These are phyloP conservation scores for Periplaneta americana DNA, from an alignment of 1,140 invertebrate species.

Conservation along the genomic window DNA sequence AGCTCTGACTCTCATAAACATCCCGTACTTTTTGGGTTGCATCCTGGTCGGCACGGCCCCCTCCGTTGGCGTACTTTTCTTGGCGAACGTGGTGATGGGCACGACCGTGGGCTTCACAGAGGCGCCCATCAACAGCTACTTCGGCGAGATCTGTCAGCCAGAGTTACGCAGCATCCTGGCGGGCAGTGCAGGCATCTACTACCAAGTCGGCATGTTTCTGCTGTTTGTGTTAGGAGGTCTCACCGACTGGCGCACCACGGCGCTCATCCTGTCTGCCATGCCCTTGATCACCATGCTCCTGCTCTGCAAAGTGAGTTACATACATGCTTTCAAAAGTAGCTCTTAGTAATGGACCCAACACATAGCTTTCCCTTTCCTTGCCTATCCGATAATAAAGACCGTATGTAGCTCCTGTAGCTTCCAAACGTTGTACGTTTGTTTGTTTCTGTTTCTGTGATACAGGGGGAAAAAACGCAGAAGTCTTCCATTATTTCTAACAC, in stretches of 20 bases:
- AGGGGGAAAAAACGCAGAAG: no score
- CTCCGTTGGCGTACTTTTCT: neutral
- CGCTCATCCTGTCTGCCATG: neutral
- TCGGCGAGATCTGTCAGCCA: constrained; percentile 47
- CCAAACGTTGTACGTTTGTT: no score
- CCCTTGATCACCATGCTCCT: neutral
- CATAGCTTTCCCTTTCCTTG: no score
- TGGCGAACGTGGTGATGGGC: neutral
- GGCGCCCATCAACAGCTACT: constrained; percentile 46
- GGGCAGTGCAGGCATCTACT: neutral
- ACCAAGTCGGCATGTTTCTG: neutral
- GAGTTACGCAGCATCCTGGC: constrained; percentile 1
- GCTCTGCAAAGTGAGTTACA: neutral
- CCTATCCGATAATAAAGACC: no score
- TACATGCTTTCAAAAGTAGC: no score
- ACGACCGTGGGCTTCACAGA: constrained; percentile 45
- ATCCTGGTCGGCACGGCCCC: neutral
- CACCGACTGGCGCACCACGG: neutral
- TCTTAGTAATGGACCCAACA: no score
- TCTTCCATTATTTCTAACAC: no score
- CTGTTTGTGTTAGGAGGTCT: neutral
- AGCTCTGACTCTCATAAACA: neutral
- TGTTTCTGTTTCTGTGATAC: no score
- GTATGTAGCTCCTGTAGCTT: no score
- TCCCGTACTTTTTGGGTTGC: neutral